These are phyloP conservation scores for Yponomeuta plumbellus DNA, from an alignment of 2,888 invertebrate genomes.

Conservation along the genomic window DNA sequence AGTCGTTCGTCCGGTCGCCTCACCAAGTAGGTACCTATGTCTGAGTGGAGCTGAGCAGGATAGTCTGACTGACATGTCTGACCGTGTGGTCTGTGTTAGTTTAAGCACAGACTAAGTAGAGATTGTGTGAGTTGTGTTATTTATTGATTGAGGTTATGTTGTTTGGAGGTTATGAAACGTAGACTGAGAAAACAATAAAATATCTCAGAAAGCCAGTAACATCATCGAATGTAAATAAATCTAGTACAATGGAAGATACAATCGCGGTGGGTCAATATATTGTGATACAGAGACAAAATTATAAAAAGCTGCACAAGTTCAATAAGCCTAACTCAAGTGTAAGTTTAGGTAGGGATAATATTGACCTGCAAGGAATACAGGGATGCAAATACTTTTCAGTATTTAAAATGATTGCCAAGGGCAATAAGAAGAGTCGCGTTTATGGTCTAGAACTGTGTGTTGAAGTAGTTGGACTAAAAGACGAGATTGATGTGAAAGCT, in stretches of 20 bases:
- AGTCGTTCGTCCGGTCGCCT: too few relatives aligned
- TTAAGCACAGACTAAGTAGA: too few relatives aligned
- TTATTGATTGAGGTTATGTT: too few relatives aligned
- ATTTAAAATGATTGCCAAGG: slow-evolving; percentile 83
- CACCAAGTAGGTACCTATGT: too few relatives aligned
- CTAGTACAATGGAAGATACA: slow-evolving; percentile 3
- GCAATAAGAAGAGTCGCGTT: slow-evolving; percentile 71
- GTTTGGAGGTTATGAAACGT: too few relatives aligned
- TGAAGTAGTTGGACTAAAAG: slow-evolving; percentile 62
- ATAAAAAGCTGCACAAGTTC: slow-evolving; percentile 85
- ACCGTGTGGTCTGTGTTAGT: too few relatives aligned
- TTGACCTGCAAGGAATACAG: slow-evolving; percentile 81
- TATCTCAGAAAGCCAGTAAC: too few relatives aligned
- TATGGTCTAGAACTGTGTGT: slow-evolving; percentile 75
- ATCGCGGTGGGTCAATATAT: slow-evolving; percentile 84
- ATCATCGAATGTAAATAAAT: neutral
- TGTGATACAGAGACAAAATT: slow-evolving; percentile 86
- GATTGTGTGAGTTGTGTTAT: too few relatives aligned
- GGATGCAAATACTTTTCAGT: slow-evolving; percentile 84
- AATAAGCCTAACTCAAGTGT: slow-evolving; percentile 79
- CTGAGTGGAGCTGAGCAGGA: too few relatives aligned
- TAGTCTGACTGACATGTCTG: too few relatives aligned
- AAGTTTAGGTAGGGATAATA: slow-evolving; percentile 81
- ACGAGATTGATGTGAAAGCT: slow-evolving; percentile 78
- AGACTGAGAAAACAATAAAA: too few relatives aligned